A percentile compares a stretch with the other conserved stretches of the same genome.
Conservation (phyloP, 2,113 vertebrate species). For the Platichthys stellatus region DNA sequence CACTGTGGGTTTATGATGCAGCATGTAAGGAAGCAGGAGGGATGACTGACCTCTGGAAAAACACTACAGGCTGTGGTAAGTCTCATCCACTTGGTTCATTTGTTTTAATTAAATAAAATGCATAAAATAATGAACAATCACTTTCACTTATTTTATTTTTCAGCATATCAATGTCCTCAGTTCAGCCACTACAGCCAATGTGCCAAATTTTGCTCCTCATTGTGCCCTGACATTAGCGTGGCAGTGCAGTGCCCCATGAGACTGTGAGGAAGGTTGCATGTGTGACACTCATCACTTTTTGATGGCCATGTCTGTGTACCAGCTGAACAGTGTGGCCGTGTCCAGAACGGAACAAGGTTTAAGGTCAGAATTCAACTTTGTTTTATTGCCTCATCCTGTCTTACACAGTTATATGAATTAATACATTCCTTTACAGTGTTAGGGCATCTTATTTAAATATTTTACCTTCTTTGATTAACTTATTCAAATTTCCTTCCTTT, state of each 20-base stretch:
- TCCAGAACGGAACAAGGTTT: constrained; percentile 39
- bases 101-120: not conserved
- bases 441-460: not conserved
- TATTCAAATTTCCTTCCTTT: not conserved
- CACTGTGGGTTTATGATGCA: constrained; percentile 46
- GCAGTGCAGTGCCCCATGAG: constrained; percentile 17
- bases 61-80: constrained; percentile 63
- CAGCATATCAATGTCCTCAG: constrained; percentile 46
- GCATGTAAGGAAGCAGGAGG: constrained; percentile 52
- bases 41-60: constrained; percentile 51
- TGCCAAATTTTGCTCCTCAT: constrained; percentile 39
- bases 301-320: constrained; percentile 46
- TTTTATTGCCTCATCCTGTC: not conserved
- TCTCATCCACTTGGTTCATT: constrained; percentile 5
- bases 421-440: not conserved
- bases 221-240: constrained; percentile 48
- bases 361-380: constrained; percentile 15
- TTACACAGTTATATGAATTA: not conserved
- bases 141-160: not conserved
- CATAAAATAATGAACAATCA: not conserved
- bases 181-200: constrained; percentile 63
- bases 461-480: not conserved
- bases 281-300: constrained; percentile 51
- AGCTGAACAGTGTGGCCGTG: constrained; percentile 56
- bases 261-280: constrained; percentile 61